These are phyloP conservation scores for Anthrax anthrax DNA, from an alignment of 2,888 invertebrate species.

Conservation along the genomic window DNA sequence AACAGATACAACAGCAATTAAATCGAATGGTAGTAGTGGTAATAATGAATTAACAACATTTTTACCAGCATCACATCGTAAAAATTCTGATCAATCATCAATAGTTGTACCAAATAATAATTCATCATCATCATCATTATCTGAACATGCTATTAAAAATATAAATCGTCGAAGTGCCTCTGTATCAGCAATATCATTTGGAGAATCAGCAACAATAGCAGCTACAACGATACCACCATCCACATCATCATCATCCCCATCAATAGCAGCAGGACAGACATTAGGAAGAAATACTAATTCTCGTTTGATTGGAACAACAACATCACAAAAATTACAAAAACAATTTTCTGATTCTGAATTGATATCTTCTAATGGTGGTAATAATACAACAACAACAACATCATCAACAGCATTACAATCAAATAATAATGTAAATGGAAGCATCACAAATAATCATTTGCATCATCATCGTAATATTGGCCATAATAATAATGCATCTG, in stretches of 20 bases:
- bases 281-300: too few species aligned
- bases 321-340: not conserved
- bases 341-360: not conserved
- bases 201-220: constrained; percentile 6
- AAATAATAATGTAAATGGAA: constrained; percentile 3
- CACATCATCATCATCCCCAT: not conserved
- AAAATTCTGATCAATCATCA: not conserved
- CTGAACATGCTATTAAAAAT: not conserved
- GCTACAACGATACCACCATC: constrained; percentile 4
- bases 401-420: not conserved
- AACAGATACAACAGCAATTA: constrained; percentile 8
- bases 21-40: too few species aligned
- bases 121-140: not conserved
- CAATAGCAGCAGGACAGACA: constrained; percentile 1
- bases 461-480: not conserved
- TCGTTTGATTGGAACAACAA: not conserved
- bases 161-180: not conserved
- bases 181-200: constrained; percentile 14
- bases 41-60: constrained; percentile 1
- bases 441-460: not conserved
- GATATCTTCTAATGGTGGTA: too few species aligned
- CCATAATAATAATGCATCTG: not conserved
- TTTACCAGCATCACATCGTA: too few species aligned
- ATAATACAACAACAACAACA: not conserved
- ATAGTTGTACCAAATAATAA: not conserved